Percentiles rank a stretch among this genome's conserved stretches.
Evolutionary conservation across 2,113 vertebrate species (phyloP).

Genomic region (Xyliphius kryptos): DNA sequence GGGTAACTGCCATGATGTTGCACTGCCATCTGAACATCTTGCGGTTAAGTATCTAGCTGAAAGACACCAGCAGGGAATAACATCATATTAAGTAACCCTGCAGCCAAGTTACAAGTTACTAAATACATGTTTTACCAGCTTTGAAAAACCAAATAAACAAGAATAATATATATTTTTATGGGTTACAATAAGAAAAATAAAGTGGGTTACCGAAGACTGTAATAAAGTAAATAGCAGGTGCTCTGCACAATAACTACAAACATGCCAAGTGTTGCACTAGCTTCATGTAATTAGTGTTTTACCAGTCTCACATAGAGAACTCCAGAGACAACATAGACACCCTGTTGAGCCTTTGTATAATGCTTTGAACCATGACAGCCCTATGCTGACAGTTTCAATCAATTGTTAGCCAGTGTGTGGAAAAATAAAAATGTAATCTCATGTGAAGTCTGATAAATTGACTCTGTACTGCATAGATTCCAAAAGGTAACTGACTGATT

Average conservation of each 20-base stretch:
- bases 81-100: constrained; percentile 1
- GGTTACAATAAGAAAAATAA: not conserved
- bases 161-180: too few species aligned
- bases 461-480: not conserved
- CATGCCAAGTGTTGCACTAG: too few species aligned
- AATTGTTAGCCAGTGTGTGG: not conserved
- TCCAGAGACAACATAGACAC: not conserved
- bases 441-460: not conserved
- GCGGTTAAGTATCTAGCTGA: constrained; percentile 17
- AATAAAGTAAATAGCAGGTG: not conserved
- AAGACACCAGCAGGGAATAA: constrained; percentile 21
- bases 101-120: not conserved
- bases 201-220: not conserved
- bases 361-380: not conserved
- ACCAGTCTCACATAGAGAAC: not conserved
- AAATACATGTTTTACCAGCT: too few species aligned
- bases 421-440: not conserved
- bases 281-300: too few species aligned
- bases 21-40: constrained; percentile 7
- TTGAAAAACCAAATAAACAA: too few species aligned
- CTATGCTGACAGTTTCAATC: not conserved
- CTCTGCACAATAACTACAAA: too few species aligned
- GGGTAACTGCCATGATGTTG: constrained; percentile 7
- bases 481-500: not conserved
- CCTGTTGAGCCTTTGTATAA: not conserved